Conservation (phyloP, 2,888 invertebrate genomes). For the Gastrophysa polygoni region DNA sequence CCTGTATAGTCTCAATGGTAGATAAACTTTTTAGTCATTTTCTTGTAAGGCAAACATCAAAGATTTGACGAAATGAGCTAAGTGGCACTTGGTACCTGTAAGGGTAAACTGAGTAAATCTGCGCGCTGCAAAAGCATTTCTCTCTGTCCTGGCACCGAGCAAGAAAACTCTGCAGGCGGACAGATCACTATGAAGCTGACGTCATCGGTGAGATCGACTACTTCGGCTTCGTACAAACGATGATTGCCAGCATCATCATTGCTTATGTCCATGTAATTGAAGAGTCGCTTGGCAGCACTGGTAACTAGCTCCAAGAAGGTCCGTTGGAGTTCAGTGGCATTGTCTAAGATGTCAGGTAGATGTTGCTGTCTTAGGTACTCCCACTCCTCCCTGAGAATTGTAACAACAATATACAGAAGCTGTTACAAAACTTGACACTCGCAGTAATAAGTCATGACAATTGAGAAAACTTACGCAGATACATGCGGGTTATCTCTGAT, state of each 20-base stretch:
- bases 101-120: slow-evolving; percentile 87
- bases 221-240: slow-evolving; percentile 90
- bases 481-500: slow-evolving; percentile 95
- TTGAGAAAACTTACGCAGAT: slow-evolving; percentile 90
- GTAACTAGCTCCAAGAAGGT: slow-evolving; percentile 80
- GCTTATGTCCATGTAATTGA: slow-evolving; percentile 81
- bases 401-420: no score
- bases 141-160: slow-evolving; percentile 85
- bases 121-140: slow-evolving; percentile 85
- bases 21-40: no score
- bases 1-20: no score
- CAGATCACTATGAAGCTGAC: slow-evolving; percentile 92
- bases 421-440: no score
- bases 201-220: slow-evolving; percentile 88
- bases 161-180: slow-evolving; percentile 91
- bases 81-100: no score
- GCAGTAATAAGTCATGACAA: no score
- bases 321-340: slow-evolving; percentile 77
- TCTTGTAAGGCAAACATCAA: no score
- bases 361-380: slow-evolving; percentile 77
- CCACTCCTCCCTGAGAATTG: slow-evolving; percentile 88
- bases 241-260: slow-evolving; percentile 73
- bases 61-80: no score
- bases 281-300: slow-evolving; percentile 74
- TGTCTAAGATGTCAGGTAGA: slow-evolving; percentile 58